Base-by-base conservation (phyloP, 1,140 invertebrate species). In the Scaptodrosophila lebanonensis region DNA sequence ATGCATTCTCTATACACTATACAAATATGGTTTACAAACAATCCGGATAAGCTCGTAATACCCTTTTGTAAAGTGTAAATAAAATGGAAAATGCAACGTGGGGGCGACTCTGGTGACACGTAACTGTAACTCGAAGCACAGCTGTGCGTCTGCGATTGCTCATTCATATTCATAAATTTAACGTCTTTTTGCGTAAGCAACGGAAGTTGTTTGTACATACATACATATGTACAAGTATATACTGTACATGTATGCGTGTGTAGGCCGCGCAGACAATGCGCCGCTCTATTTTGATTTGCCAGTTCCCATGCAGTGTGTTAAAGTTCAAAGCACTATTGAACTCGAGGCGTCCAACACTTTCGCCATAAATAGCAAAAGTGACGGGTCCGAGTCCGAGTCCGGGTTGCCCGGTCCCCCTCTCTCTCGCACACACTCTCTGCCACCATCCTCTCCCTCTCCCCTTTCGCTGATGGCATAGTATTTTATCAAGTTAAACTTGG, bases 101-200 rank as follows among this genome's bases (percentile, higher is more conserved):
- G 22, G 22, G 22, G 22, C 22, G 22, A 25, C n/a, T n/a, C n/a
- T n/a, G n/a, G n/a, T n/a, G n/a, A n/a, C n/a, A n/a, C n/a, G n/a
- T n/a, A n/a, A n/a, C n/a, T n/a, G n/a, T n/a, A n/a, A n/a, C n/a
- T n/a, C n/a, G 35, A 12, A 13, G 17, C 36, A 16, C 43, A 51
- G 35, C 35, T 13, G 11, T 35, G 30, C n/a, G n/a, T n/a, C n/a
- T n/a, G 22, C n/a, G n/a, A n/a, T n/a, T n/a, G 22, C 70, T 82
- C 76, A 82, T 83, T 82, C 76, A 82, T 75, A 82, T 82, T 82
- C 75, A 82, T 82, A 82, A 82, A 82, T 82, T 67, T 64, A 77
- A 54, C 47, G 62, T 66, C 40, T 62, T 76, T 72, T 72, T 72
- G 65, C 66, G 61, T 75, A 69, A 61, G 62, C 62, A 43, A 38